phyloP scores from a whole-genome alignment of 30 jellyfish, hydroid and myxozoan genomes.

The Aurelia sp. region DNA sequence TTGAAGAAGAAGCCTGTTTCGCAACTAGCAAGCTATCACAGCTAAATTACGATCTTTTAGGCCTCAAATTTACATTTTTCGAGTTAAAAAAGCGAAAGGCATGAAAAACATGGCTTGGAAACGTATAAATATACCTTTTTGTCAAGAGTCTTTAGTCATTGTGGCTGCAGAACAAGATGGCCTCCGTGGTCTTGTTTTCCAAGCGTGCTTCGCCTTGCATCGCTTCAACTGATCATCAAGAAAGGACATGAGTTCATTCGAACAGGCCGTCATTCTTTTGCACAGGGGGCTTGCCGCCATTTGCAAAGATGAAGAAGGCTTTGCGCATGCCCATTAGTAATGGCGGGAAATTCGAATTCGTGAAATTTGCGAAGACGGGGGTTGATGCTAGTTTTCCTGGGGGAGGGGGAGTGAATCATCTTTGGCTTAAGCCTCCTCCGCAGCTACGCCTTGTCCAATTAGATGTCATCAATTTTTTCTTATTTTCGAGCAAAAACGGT shows the following conservation, averaged over 20 bases:
- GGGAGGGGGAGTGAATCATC: conserved; percentile 11
- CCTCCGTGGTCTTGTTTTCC: conserved; percentile 71
- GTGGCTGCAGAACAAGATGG: conserved; percentile 61
- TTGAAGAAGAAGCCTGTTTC: not conserved
- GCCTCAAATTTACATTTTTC: not conserved
- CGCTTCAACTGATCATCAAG: conserved; percentile 77
- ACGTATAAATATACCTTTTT: not conserved
- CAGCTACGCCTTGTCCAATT: too few relatives aligned
- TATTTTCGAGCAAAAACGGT: too few relatives aligned
- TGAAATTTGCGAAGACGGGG: conserved; percentile 50
- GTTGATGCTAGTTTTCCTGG: not conserved
- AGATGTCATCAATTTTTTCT: too few relatives aligned
- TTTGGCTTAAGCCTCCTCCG: too few relatives aligned
- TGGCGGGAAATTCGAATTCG: conserved; percentile 54
- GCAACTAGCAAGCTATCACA: not conserved
- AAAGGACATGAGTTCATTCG: conserved; percentile 87
- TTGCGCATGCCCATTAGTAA: conserved; percentile 76
- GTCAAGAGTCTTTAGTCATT: not conserved
- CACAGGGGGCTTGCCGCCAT: conserved; percentile 99
- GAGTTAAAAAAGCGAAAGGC: not conserved
- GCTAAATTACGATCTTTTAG: not conserved
- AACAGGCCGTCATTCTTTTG: conserved; percentile 89
- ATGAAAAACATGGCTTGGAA: not conserved
- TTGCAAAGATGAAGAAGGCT: conserved; percentile 67
- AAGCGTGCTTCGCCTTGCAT: conserved; percentile 78